A percentile compares a stretch with the other conserved stretches of the same genome.
Conservation (phyloP, 2,113 vertebrate species). For the Lepisosteus oculatus region DNA sequence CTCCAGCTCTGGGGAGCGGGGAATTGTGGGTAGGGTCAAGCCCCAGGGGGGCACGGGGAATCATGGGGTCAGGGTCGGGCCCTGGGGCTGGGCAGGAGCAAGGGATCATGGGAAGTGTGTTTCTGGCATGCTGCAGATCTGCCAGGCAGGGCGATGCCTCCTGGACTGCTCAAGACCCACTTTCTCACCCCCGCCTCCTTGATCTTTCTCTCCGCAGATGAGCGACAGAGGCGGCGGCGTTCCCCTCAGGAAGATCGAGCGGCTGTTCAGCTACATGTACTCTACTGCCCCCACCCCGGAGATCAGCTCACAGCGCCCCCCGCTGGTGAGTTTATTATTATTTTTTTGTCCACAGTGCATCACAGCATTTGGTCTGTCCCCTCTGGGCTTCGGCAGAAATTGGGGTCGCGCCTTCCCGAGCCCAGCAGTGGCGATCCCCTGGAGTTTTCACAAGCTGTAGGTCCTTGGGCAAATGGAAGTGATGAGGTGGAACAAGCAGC, state of each 20-base stretch:
- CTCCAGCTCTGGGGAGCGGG: no score
- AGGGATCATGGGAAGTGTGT: no score
- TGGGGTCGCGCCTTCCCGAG: no score
- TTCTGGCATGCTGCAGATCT: no score
- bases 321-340: constrained; percentile 62
- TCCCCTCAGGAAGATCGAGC: constrained; percentile 82
- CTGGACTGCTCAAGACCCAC: not conserved
- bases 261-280: constrained; percentile 95
- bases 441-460: constrained; percentile 12
- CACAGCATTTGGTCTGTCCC: no score
- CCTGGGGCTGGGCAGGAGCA: not conserved
- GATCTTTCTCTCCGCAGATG: constrained; percentile 62
- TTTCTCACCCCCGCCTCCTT: not conserved
- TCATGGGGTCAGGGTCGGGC: no score
- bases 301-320: constrained; percentile 66
- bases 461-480: constrained; percentile 17
- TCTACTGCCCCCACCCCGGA: constrained; percentile 85
- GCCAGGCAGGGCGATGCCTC: not conserved
- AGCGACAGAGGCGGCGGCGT: constrained; percentile 86
- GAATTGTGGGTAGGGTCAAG: no score
- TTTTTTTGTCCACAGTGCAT: not conserved
- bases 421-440: not conserved
- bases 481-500: not conserved
- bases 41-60: no score
- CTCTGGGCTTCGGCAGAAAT: no score